A percentile compares a stretch with the other conserved stretches of the same genome.
These are phyloP conservation scores for Cenopis cana DNA, from an alignment of 2,888 invertebrate genomes.

Conservation along the genomic window DNA sequence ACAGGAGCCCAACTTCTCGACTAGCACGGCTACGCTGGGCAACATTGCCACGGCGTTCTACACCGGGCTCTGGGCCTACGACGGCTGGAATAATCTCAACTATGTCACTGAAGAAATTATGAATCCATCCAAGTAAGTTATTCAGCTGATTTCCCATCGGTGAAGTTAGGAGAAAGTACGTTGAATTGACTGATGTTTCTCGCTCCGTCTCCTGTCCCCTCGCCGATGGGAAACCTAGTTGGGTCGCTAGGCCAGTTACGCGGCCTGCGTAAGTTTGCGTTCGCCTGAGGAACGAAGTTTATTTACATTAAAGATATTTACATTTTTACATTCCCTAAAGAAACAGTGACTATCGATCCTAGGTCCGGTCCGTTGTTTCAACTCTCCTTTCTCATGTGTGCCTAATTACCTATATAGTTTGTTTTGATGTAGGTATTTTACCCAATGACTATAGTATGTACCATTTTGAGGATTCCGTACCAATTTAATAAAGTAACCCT, in stretches of 20 bases:
- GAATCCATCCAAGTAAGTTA: slow-evolving; percentile 94
- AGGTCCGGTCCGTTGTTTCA: too few relatives aligned
- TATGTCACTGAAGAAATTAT: slow-evolving; percentile 99
- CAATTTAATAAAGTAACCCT: too few relatives aligned
- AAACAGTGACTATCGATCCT: too few relatives aligned
- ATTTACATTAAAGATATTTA: too few relatives aligned
- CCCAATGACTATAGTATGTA: not conserved
- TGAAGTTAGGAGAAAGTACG: not conserved
- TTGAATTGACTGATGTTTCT: not conserved
- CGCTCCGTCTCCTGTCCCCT: too few relatives aligned
- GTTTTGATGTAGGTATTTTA: not conserved
- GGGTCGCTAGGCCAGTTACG: too few relatives aligned
- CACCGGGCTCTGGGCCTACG: slow-evolving; percentile 97
- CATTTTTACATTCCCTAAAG: too few relatives aligned
- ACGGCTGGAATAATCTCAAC: slow-evolving; percentile 99
- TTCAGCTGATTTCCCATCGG: not conserved
- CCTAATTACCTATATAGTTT: too few relatives aligned
- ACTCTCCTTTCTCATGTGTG: too few relatives aligned
- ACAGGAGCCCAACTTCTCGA: slow-evolving; percentile 90
- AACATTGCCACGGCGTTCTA: slow-evolving; percentile 97
- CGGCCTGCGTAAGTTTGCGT: too few relatives aligned
- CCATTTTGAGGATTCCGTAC: not conserved
- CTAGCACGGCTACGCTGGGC: slow-evolving; percentile 89
- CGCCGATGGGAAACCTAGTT: too few relatives aligned
- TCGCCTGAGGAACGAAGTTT: too few relatives aligned